A percentile compares a stretch with the other conserved stretches of the same genome.
Conservation (phyloP, 2,888 invertebrate genomes). For the Therioaphis trifolii region DNA sequence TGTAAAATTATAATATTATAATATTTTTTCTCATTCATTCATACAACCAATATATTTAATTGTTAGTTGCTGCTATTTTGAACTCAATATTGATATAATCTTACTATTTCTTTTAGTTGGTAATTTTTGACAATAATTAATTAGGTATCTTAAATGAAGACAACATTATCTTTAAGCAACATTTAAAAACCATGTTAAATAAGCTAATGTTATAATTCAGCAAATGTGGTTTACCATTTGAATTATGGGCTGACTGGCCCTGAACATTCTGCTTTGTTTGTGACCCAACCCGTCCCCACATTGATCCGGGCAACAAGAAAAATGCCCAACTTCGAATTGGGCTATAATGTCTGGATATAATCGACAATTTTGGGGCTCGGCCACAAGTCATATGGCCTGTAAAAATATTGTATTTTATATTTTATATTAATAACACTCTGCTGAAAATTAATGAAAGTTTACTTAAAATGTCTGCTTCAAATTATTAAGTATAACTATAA, state of each 20-base stretch:
- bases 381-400: constrained; percentile 29
- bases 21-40: neutral
- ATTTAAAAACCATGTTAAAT: neutral
- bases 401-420: constrained; percentile 24
- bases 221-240: constrained; percentile 31
- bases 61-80: no score
- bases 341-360: constrained; percentile 8
- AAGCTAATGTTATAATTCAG: neutral
- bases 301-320: constrained; percentile 31
- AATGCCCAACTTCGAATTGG: constrained; percentile 23
- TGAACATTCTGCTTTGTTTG: constrained; percentile 44
- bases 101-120: no score
- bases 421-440: constrained; percentile 2
- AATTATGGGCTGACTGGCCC: constrained; percentile 11
- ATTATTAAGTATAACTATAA: neutral
- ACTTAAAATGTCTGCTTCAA: neutral
- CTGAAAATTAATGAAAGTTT: neutral
- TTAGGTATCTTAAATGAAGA: no score
- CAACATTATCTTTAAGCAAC: neutral
- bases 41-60: no score
- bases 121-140: no score
- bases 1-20: neutral
- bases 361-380: constrained; percentile 35
- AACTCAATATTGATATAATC: no score
- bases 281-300: constrained; percentile 54